Base-by-base conservation (phyloP, 2,797 vertebrate genomes). In the Coccyzus lansbergi region DNA sequence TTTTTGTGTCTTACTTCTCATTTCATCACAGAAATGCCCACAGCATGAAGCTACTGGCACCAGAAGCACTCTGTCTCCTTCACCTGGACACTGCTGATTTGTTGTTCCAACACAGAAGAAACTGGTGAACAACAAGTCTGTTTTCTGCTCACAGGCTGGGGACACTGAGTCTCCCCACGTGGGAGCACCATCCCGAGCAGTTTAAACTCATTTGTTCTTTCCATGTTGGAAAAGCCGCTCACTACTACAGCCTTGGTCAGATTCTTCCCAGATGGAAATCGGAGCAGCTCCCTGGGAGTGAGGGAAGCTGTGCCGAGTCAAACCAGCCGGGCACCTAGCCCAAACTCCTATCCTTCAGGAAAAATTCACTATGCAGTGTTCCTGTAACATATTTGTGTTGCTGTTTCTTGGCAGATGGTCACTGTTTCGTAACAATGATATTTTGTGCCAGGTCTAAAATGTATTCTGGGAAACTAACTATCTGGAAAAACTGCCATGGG, bases 371-470 rank as follows among this genome's bases (percentile, higher is more conserved):
- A 13, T 26, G 46, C 7, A 56, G 38, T 6, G 31, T 46, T 48
- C 58, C 58, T 60, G 79, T 51, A 76, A 65, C 80, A 56, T 69
- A 81, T 72, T 76, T 81, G 62, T 25, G 9, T 76, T 87, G 91
- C 65, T 29, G 33, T 49, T 78, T 36, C 68, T 85, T 92, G 91
- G 86, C 91, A 90, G 36, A 75, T 5, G 15, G 55, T 76, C 26
- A 40, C 70, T 7, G n/a, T 89, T 92, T 91, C 49, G 4, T 91
- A 93, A 93, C 59, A 79, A 28, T 62, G 15, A 38, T 79, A 29
- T 79, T 88, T 78, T 34, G 44, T 56, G 65, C 79, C 52, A 81
- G 76, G 29, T 48, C 69, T 44, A 76, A 67, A 80, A 68, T 69
- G 52, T 31, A 44, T 78, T 86, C 65, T 63, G 82, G 76, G 71